phyloP scores from a whole-genome alignment of 1,140 invertebrate genomes.

The Drosophila lowei region DNA sequence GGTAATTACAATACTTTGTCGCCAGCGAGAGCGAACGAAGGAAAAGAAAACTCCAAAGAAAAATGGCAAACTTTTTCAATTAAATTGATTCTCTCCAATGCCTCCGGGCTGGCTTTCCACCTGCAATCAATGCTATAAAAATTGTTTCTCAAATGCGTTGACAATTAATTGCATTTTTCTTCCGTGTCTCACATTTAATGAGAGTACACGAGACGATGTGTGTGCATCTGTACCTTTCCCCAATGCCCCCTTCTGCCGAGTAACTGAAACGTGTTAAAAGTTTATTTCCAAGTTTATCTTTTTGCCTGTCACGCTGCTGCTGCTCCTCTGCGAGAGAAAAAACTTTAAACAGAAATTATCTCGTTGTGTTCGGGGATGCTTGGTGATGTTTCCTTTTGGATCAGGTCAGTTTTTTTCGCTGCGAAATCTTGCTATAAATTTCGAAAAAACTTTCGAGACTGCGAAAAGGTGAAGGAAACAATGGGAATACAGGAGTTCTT shows the following conservation, averaged over 20 bases:
- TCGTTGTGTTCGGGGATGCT: constrained; percentile 39
- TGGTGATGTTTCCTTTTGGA: constrained; percentile 13
- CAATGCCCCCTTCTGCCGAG: constrained; percentile 1
- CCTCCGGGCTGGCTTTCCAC: background rate
- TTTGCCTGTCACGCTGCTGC: constrained; percentile 42
- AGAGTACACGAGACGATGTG: background rate
- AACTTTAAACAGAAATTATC: constrained; percentile 57
- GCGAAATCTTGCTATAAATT: constrained; percentile 41
- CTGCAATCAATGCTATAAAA: constrained; percentile 60
- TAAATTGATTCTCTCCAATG: constrained; percentile 39
- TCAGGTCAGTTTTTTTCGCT: constrained; percentile 35
- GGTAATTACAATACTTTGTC: constrained; percentile 50
- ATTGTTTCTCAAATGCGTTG: constrained; percentile 53
- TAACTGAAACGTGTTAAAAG: constrained; percentile 58
- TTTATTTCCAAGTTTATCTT: constrained; percentile 41
- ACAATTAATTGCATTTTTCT: constrained; percentile 70
- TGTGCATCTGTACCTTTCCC: background rate
- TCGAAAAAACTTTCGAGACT: constrained; percentile 44
- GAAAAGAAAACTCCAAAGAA: constrained; percentile 1
- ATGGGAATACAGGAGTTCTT: background rate
- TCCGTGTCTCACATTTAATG: constrained; percentile 48
- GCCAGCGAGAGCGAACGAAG: background rate
- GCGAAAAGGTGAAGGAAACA: background rate
- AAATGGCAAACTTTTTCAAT: constrained; percentile 65
- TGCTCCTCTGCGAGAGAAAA: constrained; percentile 1